These are phyloP conservation scores for Sminthopsis crassicaudata DNA, from an alignment of 2,113 vertebrate genomes.

Conservation along the genomic window DNA sequence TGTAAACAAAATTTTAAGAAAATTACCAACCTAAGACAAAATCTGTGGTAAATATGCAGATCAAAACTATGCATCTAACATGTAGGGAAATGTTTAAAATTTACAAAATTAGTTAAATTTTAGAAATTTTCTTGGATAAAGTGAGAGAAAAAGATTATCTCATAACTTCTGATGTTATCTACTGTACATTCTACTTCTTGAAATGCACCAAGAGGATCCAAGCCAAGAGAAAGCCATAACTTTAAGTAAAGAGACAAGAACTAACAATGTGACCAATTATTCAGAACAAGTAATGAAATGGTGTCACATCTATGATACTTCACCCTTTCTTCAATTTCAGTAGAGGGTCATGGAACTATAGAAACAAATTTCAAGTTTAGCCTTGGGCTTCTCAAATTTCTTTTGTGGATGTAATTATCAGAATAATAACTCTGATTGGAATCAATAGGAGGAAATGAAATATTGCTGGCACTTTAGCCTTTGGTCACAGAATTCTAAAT, in stretches of 20 bases:
- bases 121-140: background rate
- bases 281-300: background rate
- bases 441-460: background rate
- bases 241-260: background rate
- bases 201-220: background rate
- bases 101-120: background rate
- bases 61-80: background rate
- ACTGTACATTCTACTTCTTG: background rate
- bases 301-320: background rate
- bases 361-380: background rate
- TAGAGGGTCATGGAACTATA: background rate
- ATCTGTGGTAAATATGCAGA: background rate
- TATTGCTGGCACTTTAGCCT: background rate
- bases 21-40: background rate
- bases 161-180: background rate
- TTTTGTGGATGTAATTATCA: background rate
- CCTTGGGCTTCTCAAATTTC: background rate
- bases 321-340: background rate
- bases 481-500: background rate
- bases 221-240: background rate
- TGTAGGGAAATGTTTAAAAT: background rate
- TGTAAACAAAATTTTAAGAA: background rate
- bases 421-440: background rate
- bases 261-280: background rate
- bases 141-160: background rate